Percentiles rank a stretch among this genome's conserved stretches.
Conservation (phyloP, 2,797 vertebrate genomes). For the Brotula barbata region DNA sequence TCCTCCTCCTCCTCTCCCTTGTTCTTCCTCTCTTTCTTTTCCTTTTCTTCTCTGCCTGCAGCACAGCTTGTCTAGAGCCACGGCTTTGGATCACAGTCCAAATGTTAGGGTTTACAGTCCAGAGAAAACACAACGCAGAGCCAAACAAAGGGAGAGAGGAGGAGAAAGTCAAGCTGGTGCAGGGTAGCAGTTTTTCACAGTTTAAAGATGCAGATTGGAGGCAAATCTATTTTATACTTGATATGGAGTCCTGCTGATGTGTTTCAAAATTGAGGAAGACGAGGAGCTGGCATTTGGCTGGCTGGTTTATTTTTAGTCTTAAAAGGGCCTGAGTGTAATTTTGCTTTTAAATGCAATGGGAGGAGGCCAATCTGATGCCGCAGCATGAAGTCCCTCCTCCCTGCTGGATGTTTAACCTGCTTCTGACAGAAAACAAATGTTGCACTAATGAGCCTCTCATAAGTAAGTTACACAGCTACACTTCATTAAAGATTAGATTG, state of each 20-base stretch:
- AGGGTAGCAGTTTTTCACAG: slow-evolving; percentile 13
- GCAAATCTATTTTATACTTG: slow-evolving; percentile 15
- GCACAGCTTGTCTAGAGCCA: slow-evolving; percentile 59
- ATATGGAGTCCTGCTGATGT: slow-evolving; percentile 15
- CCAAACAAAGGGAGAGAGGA: slow-evolving; percentile 41
- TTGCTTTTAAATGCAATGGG: slow-evolving; percentile 15
- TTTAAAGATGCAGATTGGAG: slow-evolving; percentile 25
- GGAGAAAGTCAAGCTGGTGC: slow-evolving; percentile 20
- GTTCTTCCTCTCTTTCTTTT: slow-evolving; percentile 7
- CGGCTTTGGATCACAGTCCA: slow-evolving; percentile 52
- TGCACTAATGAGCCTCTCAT: slow-evolving; percentile 25
- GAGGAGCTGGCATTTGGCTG: neutral
- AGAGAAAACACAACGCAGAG: slow-evolving; percentile 66
- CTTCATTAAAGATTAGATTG: neutral
- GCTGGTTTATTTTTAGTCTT: neutral
- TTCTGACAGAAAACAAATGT: slow-evolving; percentile 45
- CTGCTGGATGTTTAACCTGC: slow-evolving; percentile 29
- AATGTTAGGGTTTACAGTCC: slow-evolving; percentile 69
- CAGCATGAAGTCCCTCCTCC: slow-evolving; percentile 23
- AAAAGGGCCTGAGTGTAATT: slow-evolving; percentile 1
- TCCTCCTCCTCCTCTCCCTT: slow-evolving; percentile 19
- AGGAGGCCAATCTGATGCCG: slow-evolving; percentile 14
- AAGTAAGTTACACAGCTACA: neutral
- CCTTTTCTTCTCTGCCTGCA: slow-evolving; percentile 46
- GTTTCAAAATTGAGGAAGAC: slow-evolving; percentile 14